A percentile compares a stretch with the other conserved stretches of the same genome.
Conservation (phyloP, 2,888 invertebrate species). For the Conomelus anceps region DNA sequence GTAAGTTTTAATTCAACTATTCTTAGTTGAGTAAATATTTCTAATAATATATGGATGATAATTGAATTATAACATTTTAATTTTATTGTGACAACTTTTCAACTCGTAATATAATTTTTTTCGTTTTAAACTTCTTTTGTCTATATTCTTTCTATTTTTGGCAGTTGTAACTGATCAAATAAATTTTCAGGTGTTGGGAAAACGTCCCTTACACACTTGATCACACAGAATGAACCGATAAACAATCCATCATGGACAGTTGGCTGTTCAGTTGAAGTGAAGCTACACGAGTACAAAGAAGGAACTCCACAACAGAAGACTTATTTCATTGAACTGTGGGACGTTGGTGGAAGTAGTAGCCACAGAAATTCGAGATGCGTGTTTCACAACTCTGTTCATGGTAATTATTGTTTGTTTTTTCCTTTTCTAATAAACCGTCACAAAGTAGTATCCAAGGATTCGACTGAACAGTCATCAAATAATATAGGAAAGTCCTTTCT, state of each 20-base stretch:
- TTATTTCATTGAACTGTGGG: constrained; percentile 94
- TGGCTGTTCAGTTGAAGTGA: constrained; percentile 92
- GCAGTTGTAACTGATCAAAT: no score
- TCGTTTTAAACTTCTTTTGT: no score
- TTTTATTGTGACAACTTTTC: no score
- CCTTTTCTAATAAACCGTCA: no score
- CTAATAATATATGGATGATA: not conserved
- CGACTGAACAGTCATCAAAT: no score
- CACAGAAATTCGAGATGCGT: constrained; percentile 90
- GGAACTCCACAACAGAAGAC: constrained; percentile 86
- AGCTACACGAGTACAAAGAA: constrained; percentile 90
- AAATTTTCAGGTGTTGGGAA: constrained; percentile 81
- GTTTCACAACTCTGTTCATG: constrained; percentile 91
- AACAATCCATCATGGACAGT: constrained; percentile 90
- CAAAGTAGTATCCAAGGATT: no score
- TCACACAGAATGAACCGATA: constrained; percentile 80
- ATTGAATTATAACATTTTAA: not conserved
- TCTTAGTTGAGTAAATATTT: no score
- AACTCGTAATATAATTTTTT: not conserved
- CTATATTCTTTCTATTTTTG: no score
- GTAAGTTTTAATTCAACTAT: constrained; percentile 44
- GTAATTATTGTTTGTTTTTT: constrained; percentile 44
- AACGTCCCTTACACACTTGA: constrained; percentile 86
- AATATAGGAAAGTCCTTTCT: no score
- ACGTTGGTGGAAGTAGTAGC: constrained; percentile 89